Percentiles rank a stretch among this genome's conserved stretches.
Conservation (phyloP, 2,888 invertebrate genomes). For the Drosophila prostipennis region DNA sequence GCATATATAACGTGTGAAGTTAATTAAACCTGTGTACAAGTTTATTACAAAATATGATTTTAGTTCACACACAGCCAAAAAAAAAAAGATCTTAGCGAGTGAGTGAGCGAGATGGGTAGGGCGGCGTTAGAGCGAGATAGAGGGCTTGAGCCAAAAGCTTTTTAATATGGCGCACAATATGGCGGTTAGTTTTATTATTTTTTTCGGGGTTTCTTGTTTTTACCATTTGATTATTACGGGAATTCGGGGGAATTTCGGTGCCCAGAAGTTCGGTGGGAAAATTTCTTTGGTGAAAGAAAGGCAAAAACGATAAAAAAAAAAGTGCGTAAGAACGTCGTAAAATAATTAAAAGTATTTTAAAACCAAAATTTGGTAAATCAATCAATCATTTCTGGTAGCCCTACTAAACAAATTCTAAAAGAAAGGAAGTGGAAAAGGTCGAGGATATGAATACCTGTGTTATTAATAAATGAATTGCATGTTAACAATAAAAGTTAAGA, state of each 20-base stretch:
- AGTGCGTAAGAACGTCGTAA: neutral
- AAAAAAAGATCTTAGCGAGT: constrained; percentile 8
- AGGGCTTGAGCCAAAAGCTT: constrained; percentile 3
- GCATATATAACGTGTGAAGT: constrained; percentile 71
- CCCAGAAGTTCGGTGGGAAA: constrained; percentile 13
- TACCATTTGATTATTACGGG: constrained; percentile 1
- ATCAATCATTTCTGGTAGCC: neutral
- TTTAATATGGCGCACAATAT: constrained; percentile 31
- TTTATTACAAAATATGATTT: constrained; percentile 77
- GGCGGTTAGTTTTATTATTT: constrained; percentile 9
- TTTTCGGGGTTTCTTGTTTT: constrained; percentile 10
- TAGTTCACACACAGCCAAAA: constrained; percentile 59
- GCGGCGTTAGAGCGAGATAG: constrained; percentile 4
- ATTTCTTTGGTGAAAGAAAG: constrained; percentile 14
- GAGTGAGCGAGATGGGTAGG: constrained; percentile 14
- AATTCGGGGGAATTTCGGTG: constrained; percentile 10
- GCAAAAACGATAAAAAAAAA: neutral
- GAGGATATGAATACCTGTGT: constrained; percentile 52
- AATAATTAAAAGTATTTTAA: neutral
- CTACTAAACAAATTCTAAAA: neutral
- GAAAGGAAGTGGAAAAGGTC: neutral
- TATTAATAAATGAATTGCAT: constrained; percentile 78
- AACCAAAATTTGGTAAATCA: no score
- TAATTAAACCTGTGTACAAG: constrained; percentile 72
- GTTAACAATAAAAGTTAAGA: constrained; percentile 76